Evolutionary conservation across 2,113 vertebrate species (phyloP).

Genomic region (Blennius ocellaris): DNA sequence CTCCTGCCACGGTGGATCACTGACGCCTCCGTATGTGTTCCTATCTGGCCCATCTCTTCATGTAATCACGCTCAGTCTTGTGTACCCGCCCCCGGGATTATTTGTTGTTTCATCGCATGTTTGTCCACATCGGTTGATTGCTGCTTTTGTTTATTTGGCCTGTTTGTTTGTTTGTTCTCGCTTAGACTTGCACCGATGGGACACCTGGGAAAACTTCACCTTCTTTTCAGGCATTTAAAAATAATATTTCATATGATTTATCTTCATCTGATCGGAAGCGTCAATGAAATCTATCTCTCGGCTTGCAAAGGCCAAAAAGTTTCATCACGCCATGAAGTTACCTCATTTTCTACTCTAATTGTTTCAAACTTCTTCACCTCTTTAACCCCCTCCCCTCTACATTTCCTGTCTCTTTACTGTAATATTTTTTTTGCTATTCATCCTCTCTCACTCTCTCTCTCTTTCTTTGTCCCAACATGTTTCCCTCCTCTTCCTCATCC

Average conservation of each 20-base stretch:
- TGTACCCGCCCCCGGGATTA: slow-evolving; percentile 12
- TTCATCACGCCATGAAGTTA: not conserved
- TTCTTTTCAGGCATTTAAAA: too few relatives aligned
- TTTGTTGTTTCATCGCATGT: not conserved
- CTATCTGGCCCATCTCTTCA: slow-evolving; percentile 11
- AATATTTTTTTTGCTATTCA: not conserved
- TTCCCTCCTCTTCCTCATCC: slow-evolving; percentile 39
- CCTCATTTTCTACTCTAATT: slow-evolving; percentile 2
- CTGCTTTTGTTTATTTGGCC: slow-evolving; percentile 7
- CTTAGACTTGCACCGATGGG: not conserved
- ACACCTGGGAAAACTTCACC: not conserved
- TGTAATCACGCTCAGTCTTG: not conserved
- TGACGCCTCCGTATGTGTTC: not conserved
- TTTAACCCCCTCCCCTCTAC: not conserved
- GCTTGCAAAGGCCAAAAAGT: not conserved
- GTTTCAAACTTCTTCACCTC: slow-evolving; percentile 13
- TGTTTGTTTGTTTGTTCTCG: not conserved
- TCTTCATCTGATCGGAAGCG: not conserved
- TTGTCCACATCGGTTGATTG: slow-evolving; percentile 18
- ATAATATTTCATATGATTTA: not conserved
- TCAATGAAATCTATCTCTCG: not conserved
- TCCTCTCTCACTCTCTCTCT: not conserved
- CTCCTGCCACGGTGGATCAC: slow-evolving; percentile 4
- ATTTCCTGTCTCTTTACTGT: slow-evolving; percentile 2
- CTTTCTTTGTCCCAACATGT: slow-evolving; percentile 8